phyloP scores from a whole-genome alignment of 2,113 vertebrate species.

The Cyprinodon variegatus region DNA sequence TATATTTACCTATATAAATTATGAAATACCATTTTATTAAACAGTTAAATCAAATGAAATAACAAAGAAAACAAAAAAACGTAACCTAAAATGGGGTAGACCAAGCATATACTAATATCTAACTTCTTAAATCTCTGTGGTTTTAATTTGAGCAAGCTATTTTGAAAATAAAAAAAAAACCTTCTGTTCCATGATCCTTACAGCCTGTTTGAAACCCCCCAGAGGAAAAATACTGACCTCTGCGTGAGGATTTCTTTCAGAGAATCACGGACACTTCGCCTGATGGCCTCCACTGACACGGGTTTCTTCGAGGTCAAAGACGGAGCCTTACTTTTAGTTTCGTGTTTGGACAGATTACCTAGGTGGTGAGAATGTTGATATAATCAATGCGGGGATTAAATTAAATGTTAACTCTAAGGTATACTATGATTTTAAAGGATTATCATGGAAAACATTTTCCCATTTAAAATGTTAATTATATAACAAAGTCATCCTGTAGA shows the following conservation, averaged over 20 bases:
- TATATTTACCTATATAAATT: too few species aligned
- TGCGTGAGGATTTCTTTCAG: slow-evolving; percentile 94
- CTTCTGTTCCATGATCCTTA: too few species aligned
- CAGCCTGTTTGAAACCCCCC: not conserved
- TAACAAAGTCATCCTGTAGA: not conserved
- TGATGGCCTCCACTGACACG: slow-evolving; percentile 90
- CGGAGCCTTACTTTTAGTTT: slow-evolving; percentile 83
- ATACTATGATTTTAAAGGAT: too few species aligned
- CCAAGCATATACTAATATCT: too few species aligned
- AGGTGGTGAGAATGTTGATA: slow-evolving; percentile 53
- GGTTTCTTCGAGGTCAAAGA: slow-evolving; percentile 88
- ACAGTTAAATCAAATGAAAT: too few species aligned
- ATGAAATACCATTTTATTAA: too few species aligned
- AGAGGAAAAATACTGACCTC: slow-evolving; percentile 79
- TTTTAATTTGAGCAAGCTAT: too few species aligned
- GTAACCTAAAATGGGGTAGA: too few species aligned
- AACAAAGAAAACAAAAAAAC: too few species aligned
- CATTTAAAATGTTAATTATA: not conserved
- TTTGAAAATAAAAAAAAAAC: too few species aligned
- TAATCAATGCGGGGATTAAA: not conserved
- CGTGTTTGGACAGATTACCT: slow-evolving; percentile 85
- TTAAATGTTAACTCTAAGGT: not conserved
- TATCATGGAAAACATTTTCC: not conserved
- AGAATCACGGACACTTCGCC: slow-evolving; percentile 93
- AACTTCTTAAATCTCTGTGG: too few species aligned